Base-by-base conservation (phyloP, 2,888 invertebrate species). In the Tenthredo scrophulariae region DNA sequence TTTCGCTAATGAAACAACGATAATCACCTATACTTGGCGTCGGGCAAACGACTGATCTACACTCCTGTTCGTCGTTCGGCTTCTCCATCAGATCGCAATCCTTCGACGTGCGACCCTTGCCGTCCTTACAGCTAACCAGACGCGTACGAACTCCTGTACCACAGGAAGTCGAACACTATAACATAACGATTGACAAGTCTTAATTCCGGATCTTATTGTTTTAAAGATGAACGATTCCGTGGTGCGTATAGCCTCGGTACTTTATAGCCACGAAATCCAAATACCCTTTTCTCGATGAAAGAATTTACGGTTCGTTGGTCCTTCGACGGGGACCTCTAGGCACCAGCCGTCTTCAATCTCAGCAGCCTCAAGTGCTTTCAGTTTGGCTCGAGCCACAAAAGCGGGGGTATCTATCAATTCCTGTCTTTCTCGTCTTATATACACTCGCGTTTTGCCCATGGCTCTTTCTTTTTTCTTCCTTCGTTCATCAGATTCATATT, bases 81-180 rank as follows among this genome's bases (percentile, higher is more conserved):
- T 96, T 95, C 85, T 95, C 94, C 15, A 94, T 93, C 1, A 95
- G 95, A 89, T 97, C 96, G 91, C 98, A 98, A 89, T 96, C 93
- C 85, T 89, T 88, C 40, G 93, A 92, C 50, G 91, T 88, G 72
- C 90, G 88, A 29, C 92, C 92, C 83, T 92, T 91, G 37, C 91
- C 92, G 85, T 95, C 96, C 86, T 96, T 95, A 92, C 98, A 98
- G 91, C 97, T 96, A 82, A 98, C 97, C 54, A 96, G 96, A 26
- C 98, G 95, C 37, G 96, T 96, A 93, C 97, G 97, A 50, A 97
- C 94, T 0, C 98, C 98, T 91, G 96, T 97, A 13, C 98, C 98
- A 91, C 98, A 99, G 13, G 97, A 97, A 13, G 97, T 97, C n/a
- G 98, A 98, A 92, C 99, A 99, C 98, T 98, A 94, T 50, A 62